A percentile compares a stretch with the other conserved stretches of the same genome.
These are phyloP conservation scores for Bedellia somnulentella DNA, from an alignment of 2,888 invertebrate species.

Conservation along the genomic window DNA sequence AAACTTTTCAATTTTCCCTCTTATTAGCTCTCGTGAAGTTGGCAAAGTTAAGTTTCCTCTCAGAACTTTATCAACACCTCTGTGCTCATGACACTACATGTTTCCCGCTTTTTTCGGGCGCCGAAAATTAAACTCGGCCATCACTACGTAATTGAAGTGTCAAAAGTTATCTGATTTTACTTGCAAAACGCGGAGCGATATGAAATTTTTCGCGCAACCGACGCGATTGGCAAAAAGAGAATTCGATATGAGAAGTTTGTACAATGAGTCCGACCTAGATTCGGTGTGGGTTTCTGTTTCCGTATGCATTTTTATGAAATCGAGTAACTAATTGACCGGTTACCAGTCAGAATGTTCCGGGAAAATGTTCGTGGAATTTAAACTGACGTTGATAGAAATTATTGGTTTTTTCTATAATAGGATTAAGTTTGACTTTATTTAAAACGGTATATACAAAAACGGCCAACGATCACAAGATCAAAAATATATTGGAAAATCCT, in stretches of 20 bases:
- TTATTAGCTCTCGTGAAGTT: conserved; percentile 22
- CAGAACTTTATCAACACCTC: conserved; percentile 28
- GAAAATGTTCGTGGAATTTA: too few relatives aligned
- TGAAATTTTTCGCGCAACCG: conserved; percentile 52
- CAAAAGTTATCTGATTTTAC: conserved; percentile 62
- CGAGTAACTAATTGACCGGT: conserved; percentile 9
- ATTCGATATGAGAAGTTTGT: conserved; percentile 52
- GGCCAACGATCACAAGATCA: too few relatives aligned
- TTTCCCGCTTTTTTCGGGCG: conserved; percentile 24
- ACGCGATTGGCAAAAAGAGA: conserved; percentile 50
- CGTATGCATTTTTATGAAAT: conserved; percentile 2
- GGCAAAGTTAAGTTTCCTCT: conserved; percentile 17
- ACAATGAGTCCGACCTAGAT: conserved; percentile 54
- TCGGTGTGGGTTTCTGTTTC: conserved; percentile 11
- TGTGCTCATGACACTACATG: conserved; percentile 45
- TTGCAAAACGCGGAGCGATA: conserved; percentile 55
- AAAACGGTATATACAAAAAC: too few relatives aligned
- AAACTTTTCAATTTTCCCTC: conserved; percentile 41
- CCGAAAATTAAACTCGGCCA: conserved; percentile 45
- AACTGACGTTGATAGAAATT: too few relatives aligned
- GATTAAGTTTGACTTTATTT: too few relatives aligned
- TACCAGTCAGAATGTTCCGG: too few relatives aligned
- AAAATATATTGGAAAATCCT: too few relatives aligned
- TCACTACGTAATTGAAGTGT: conserved; percentile 59
- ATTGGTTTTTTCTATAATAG: too few relatives aligned